Conservation (phyloP, 2,888 invertebrate genomes). For the Artemia sinica region DNA sequence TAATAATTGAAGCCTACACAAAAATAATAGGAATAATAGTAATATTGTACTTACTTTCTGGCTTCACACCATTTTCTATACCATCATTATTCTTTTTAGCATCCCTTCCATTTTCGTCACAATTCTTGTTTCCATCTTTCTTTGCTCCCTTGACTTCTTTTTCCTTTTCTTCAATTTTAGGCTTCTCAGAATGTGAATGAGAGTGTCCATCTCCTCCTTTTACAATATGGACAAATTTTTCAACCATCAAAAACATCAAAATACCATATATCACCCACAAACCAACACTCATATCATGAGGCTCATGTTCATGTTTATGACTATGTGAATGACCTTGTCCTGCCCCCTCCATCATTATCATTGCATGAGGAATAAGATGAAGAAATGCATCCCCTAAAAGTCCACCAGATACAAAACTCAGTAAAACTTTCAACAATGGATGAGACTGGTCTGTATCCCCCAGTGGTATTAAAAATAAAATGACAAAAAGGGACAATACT, state of each 20-base stretch:
- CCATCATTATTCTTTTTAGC: neutral
- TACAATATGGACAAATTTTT: slow-evolving; percentile 72
- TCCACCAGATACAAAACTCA: slow-evolving; percentile 87
- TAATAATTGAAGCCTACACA: too few relatives aligned
- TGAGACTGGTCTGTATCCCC: slow-evolving; percentile 67
- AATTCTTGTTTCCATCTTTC: slow-evolving; percentile 15
- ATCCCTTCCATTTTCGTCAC: slow-evolving; percentile 7
- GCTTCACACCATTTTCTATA: too few relatives aligned
- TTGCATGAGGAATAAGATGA: slow-evolving; percentile 93
- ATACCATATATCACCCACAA: slow-evolving; percentile 86
- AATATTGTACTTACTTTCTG: too few relatives aligned
- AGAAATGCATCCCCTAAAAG: slow-evolving; percentile 94
- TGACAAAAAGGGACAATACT: slow-evolving; percentile 84
- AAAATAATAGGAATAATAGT: too few relatives aligned
- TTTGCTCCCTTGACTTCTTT: slow-evolving; percentile 21
- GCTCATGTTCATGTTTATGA: slow-evolving; percentile 37
- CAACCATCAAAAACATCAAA: slow-evolving; percentile 74
- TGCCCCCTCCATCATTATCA: slow-evolving; percentile 36
- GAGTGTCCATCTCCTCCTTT: slow-evolving; percentile 66
- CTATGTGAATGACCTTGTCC: slow-evolving; percentile 37
- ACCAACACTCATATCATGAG: slow-evolving; percentile 73
- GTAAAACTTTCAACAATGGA: slow-evolving; percentile 66
- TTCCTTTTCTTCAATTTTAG: slow-evolving; percentile 25
- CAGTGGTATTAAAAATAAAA: slow-evolving; percentile 79
- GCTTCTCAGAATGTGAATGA: slow-evolving; percentile 35